Evolutionary conservation across 2,888 invertebrate genomes (phyloP), one percentile per base, ranked within the genome.

Genomic region (Hartigia nigra): DNA sequence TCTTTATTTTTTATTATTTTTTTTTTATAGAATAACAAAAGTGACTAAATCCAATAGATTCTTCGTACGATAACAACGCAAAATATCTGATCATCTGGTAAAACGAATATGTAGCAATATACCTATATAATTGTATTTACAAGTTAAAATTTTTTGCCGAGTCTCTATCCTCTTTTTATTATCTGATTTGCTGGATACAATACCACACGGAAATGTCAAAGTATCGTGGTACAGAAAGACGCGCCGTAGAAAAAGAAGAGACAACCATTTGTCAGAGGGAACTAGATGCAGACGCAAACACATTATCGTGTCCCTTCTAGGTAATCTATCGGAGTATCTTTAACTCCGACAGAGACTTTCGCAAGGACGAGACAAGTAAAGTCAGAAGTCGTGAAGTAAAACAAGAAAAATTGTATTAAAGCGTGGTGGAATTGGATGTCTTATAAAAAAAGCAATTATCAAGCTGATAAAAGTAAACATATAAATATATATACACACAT

Each of bases 231-330:
- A 55, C 55, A 32, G 23, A 69, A 35, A 69, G 55, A 69, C n/a
- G 69, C 76, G 37, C 11, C 35, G 32, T 75, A 32, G 76, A 74
- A 76, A 75, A 75, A 81, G 81, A 80, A 79, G 81, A 82, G 84
- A 78, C 78, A 86, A 86, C 85, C 87, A 87, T 88, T 88, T 88
- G 88, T 88, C 87, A 88, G 84, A 76, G 76, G 81, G 86, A 88
- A 88, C 86, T 88, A 86, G 87, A 88, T 86, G 86, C 86, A 86
- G 85, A 86, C 84, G 85, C 84, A 86, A 86, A 86, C 86, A 84
- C 85, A 87, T 88, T 87, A 88, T 87, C 88, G 82, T 83, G 81
- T 81, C 83, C 82, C 85, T 85, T 81, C 76, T 79, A 81, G 80
- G 86, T 84, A 87, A 88, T 88, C 88, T 82, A 88, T 88, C 83